These are phyloP conservation scores for Catalaphyllia jardinei DNA, from an alignment of 64 coral and sea anemone genomes.

Conservation along the genomic window DNA sequence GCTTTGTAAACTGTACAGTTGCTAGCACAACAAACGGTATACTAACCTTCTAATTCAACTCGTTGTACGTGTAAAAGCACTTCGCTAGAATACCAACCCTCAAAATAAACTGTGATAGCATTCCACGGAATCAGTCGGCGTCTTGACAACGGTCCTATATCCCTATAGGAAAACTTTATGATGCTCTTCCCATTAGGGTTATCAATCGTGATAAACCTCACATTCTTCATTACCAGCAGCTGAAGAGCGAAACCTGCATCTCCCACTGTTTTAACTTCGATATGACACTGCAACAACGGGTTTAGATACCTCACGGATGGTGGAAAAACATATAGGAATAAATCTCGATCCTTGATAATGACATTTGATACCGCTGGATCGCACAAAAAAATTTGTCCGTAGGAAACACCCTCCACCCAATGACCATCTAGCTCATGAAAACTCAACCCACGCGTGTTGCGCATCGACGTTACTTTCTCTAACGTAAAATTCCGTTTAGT, in stretches of 20 bases:
- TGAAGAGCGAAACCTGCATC: not conserved
- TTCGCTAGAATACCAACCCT: not conserved
- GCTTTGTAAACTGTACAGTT: too few relatives aligned
- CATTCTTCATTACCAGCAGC: not conserved
- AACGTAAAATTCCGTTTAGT: not conserved
- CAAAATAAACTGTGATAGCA: not conserved
- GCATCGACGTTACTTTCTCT: not conserved
- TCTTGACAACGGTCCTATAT: not conserved
- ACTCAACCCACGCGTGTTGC: not conserved
- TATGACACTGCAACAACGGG: not conserved
- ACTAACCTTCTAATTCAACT: not conserved
- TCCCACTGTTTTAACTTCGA: not conserved
- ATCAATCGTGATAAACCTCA: not conserved
- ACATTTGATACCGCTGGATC: not conserved
- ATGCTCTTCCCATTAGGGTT: not conserved
- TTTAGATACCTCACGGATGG: not conserved
- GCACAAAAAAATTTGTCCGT: slow-evolving; percentile 4
- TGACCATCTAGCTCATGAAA: not conserved
- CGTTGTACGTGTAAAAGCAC: not conserved
- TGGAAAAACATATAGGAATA: not conserved
- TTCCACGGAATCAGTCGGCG: not conserved
- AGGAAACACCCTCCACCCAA: not conserved
- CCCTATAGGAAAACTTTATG: not conserved
- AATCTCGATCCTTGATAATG: not conserved
- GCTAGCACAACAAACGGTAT: not conserved